These are phyloP conservation scores for Phymorhynchus buccinoides DNA, from an alignment of 1,140 invertebrate genomes.

Conservation along the genomic window DNA sequence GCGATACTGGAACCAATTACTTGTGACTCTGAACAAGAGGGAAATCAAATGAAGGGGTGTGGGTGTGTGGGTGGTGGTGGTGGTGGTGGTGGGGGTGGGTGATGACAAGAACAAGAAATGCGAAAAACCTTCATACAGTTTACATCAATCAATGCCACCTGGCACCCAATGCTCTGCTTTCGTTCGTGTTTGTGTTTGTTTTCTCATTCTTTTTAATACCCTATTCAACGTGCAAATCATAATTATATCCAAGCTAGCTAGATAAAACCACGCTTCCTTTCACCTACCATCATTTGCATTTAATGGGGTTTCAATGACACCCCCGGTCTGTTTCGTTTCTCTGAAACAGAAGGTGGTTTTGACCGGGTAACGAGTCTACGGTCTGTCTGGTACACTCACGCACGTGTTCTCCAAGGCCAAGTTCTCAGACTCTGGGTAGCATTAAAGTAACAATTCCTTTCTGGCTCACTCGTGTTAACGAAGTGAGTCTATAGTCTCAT, in stretches of 20 bases:
- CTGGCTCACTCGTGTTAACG: too few species aligned
- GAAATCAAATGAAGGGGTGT: not conserved
- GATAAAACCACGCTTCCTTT: too few species aligned
- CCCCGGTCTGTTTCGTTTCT: not conserved
- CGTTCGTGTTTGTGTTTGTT: too few species aligned
- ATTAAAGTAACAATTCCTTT: too few species aligned
- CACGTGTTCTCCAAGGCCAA: too few species aligned
- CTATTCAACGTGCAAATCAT: not conserved
- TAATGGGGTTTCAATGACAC: not conserved
- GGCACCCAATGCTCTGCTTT: not conserved
- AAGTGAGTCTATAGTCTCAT: too few species aligned
- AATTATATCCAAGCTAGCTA: too few species aligned
- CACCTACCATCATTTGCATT: too few species aligned
- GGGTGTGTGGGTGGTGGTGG: too few species aligned
- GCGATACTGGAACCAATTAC: not conserved
- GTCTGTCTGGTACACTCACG: not conserved
- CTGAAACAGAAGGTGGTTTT: not conserved
- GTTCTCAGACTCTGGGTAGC: too few species aligned
- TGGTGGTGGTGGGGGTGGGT: too few species aligned
- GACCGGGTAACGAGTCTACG: not conserved
- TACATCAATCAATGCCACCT: not conserved
- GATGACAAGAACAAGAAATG: not conserved
- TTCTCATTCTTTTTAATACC: not conserved
- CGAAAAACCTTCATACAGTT: not conserved
- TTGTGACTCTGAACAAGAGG: not conserved